Evolutionary conservation across 2,888 invertebrate genomes (phyloP).

Genomic region (Siphlonurus alternatus): DNA sequence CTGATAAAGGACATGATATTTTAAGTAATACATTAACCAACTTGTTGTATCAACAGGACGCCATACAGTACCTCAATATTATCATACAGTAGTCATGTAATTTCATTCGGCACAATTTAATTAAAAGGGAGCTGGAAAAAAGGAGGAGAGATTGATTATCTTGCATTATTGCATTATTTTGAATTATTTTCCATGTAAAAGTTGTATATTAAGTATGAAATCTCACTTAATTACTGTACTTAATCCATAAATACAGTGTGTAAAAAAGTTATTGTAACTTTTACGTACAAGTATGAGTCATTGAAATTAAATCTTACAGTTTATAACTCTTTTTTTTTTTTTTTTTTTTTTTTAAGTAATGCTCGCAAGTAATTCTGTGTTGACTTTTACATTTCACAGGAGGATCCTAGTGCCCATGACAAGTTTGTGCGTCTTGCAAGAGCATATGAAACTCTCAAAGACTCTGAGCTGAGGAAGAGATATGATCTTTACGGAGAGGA

Average conservation of each 20-base stretch:
- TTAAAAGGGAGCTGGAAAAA: no score
- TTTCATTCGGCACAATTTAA: no score
- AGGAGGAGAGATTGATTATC: no score
- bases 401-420: conserved; percentile 52
- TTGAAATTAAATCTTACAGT: no score
- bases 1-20: no score
- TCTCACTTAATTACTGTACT: no score
- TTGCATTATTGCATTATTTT: no score
- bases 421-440: conserved; percentile 62
- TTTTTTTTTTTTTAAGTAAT: neutral
- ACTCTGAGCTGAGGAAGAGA: conserved; percentile 55
- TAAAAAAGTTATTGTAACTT: neutral
- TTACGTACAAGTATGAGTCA: neutral
- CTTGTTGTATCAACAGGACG: neutral
- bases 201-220: no score
- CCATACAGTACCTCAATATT: neutral
- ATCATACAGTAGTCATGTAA: neutral
- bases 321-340: no score
- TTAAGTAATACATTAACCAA: no score
- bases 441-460: conserved; percentile 76
- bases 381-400: conserved; percentile 30
- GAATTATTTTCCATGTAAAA: no score
- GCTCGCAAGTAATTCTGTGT: neutral
- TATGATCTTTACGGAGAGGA: conserved; percentile 68
- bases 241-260: no score